phyloP scores from a whole-genome alignment of 1,140 invertebrate species.

The Trissolcus basalis region DNA sequence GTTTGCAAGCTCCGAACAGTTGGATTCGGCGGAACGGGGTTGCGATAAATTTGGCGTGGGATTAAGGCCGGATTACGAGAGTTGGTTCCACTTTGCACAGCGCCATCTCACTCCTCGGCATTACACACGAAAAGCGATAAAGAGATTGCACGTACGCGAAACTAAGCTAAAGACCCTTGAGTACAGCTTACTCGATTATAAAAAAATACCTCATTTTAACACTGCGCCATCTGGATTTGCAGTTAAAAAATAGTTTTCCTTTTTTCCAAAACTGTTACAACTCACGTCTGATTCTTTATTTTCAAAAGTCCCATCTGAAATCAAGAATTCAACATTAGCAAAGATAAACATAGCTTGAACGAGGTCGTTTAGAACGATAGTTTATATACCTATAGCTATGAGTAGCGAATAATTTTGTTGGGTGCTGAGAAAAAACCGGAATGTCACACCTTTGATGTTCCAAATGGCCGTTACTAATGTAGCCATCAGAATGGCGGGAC shows the following conservation, averaged over 20 bases:
- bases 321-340: too few relatives aligned
- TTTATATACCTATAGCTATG: too few relatives aligned
- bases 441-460: conserved; percentile 49
- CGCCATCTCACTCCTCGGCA: conserved; percentile 48
- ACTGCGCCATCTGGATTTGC: too few relatives aligned
- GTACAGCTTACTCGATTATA: conserved; percentile 21
- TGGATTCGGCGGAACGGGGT: conserved; percentile 44
- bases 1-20: conserved; percentile 40
- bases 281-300: too few relatives aligned
- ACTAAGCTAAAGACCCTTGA: conserved; percentile 38
- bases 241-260: too few relatives aligned
- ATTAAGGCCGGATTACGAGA: conserved; percentile 55
- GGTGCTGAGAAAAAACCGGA: conserved; percentile 13
- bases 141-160: conserved; percentile 40
- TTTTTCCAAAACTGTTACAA: too few relatives aligned
- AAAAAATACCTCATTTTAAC: neutral
- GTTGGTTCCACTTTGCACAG: conserved; percentile 57
- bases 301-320: too few relatives aligned
- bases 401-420: neutral
- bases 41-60: conserved; percentile 57
- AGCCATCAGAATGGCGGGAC: conserved; percentile 64
- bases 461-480: conserved; percentile 71
- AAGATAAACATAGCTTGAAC: too few relatives aligned
- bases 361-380: too few relatives aligned
- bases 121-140: conserved; percentile 50